Evolutionary conservation across 2,113 vertebrate species (phyloP).

Genomic region (Myanophis thanlyinensis): DNA sequence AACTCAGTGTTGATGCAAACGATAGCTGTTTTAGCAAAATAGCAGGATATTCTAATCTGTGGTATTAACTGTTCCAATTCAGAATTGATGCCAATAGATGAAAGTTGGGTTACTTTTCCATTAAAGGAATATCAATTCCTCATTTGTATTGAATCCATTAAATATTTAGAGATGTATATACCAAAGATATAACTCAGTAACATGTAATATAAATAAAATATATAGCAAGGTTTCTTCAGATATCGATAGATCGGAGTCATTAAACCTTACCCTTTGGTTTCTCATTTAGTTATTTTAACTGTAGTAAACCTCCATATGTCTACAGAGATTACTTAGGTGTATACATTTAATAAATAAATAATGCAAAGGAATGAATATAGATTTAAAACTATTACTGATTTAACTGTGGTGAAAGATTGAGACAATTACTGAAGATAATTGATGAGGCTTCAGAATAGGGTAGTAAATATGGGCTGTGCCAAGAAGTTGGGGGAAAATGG

Average conservation of each 20-base stretch:
- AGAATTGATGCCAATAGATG: not conserved
- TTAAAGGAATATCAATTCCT: not conserved
- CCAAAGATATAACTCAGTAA: not conserved
- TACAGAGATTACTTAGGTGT: not conserved
- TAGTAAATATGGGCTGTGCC: not conserved
- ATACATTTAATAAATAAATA: not conserved
- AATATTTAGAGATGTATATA: not conserved
- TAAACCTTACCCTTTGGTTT: not conserved
- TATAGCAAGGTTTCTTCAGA: not conserved
- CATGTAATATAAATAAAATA: too few relatives aligned
- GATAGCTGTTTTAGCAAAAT: not conserved
- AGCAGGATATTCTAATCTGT: not conserved
- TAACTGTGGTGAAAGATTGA: not conserved
- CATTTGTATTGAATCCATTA: not conserved
- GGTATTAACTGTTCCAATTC: not conserved
- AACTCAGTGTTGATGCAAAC: not conserved
- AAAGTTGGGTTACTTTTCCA: not conserved
- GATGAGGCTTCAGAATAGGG: not conserved
- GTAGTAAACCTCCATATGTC: not conserved
- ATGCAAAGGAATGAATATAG: not conserved
- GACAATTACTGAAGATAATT: not conserved
- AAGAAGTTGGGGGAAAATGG: not conserved
- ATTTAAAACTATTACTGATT: not conserved
- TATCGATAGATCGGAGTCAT: not conserved
- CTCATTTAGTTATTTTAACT: not conserved